Evolutionary conservation across 2,888 invertebrate genomes (phyloP).

Genomic region (Nysson spinosus): DNA sequence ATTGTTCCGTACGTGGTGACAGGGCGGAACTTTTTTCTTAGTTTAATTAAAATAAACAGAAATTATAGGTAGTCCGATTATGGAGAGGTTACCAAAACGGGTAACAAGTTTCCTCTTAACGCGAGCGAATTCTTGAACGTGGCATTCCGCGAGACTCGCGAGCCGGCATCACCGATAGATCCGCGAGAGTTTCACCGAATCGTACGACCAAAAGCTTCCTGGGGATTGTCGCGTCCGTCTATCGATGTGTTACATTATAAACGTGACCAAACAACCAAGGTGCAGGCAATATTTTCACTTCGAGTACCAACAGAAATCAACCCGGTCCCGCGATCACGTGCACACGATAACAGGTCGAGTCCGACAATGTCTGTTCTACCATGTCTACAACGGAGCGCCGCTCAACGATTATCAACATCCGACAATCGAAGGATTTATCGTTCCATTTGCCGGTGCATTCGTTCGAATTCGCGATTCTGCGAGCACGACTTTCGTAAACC

Average conservation of each 20-base stretch:
- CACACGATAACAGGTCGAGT: slow-evolving; percentile 57
- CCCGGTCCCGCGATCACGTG: slow-evolving; percentile 54
- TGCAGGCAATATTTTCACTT: slow-evolving; percentile 41
- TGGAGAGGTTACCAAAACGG: slow-evolving; percentile 26
- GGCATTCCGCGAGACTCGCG: slow-evolving; percentile 13
- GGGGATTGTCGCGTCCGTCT: slow-evolving; percentile 25
- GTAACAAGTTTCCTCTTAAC: slow-evolving; percentile 8
- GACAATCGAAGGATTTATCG: slow-evolving; percentile 69
- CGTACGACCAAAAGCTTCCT: slow-evolving; percentile 13
- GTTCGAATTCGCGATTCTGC: slow-evolving; percentile 39
- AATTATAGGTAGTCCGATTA: slow-evolving; percentile 18
- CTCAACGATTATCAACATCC: slow-evolving; percentile 65
- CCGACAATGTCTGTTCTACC: slow-evolving; percentile 64
- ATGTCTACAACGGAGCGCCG: slow-evolving; percentile 55
- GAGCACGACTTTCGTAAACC: slow-evolving; percentile 41
- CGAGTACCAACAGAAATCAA: slow-evolving; percentile 37
- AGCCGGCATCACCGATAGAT: slow-evolving; percentile 11
- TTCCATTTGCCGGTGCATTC: slow-evolving; percentile 52
- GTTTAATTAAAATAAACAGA: slow-evolving; percentile 42
- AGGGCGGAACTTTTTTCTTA: slow-evolving; percentile 10
- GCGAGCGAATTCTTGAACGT: not conserved
- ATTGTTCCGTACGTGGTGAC: slow-evolving; percentile 19
- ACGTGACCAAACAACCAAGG: slow-evolving; percentile 46
- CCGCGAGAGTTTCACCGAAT: slow-evolving; percentile 17
- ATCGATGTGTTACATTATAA: slow-evolving; percentile 45